These are phyloP conservation scores for Hypothenemus hampei DNA, from an alignment of 1,140 invertebrate species.

Conservation along the genomic window DNA sequence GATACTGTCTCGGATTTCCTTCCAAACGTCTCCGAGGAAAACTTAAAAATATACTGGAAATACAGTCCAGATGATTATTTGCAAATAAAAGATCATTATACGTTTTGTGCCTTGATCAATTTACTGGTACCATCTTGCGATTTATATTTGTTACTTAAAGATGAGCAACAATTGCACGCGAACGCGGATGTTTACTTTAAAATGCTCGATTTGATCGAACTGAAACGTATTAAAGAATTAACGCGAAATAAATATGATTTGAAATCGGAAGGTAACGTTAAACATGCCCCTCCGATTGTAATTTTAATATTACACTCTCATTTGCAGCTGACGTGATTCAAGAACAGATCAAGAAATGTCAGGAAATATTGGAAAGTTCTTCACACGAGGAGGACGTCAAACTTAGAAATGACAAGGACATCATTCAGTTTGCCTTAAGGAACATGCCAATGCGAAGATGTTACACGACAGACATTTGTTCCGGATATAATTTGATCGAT, in stretches of 20 bases:
- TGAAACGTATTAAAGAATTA: slow-evolving; percentile 9
- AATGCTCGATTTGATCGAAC: slow-evolving; percentile 22
- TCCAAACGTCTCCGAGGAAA: slow-evolving; percentile 1
- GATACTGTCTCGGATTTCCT: slow-evolving; percentile 25
- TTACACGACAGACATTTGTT: slow-evolving; percentile 27
- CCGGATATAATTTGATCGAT: slow-evolving; percentile 23
- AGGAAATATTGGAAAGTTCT: background rate
- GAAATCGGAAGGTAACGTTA: slow-evolving; percentile 13
- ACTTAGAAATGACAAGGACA: slow-evolving; percentile 2
- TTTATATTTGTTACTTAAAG: slow-evolving; percentile 24
- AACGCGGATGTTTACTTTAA: slow-evolving; percentile 17
- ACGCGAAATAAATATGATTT: slow-evolving; percentile 26
- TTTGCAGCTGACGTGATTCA: slow-evolving; percentile 17
- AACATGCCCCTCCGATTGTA: background rate
- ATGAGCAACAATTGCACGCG: slow-evolving; percentile 19
- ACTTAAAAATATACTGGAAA: slow-evolving; percentile 25
- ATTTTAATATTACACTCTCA: background rate
- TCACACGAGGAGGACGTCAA: background rate
- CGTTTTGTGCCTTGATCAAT: slow-evolving; percentile 19
- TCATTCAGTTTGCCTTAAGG: slow-evolving; percentile 13
- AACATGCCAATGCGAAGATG: slow-evolving; percentile 24
- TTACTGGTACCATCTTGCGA: slow-evolving; percentile 15
- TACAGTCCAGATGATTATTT: slow-evolving; percentile 17
- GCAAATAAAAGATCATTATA: slow-evolving; percentile 23
- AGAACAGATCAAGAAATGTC: slow-evolving; percentile 11